A percentile compares a stretch with the other conserved stretches of the same genome.
Conservation (phyloP, 2,888 invertebrate species). For the Zootermopsis nevadensis region DNA sequence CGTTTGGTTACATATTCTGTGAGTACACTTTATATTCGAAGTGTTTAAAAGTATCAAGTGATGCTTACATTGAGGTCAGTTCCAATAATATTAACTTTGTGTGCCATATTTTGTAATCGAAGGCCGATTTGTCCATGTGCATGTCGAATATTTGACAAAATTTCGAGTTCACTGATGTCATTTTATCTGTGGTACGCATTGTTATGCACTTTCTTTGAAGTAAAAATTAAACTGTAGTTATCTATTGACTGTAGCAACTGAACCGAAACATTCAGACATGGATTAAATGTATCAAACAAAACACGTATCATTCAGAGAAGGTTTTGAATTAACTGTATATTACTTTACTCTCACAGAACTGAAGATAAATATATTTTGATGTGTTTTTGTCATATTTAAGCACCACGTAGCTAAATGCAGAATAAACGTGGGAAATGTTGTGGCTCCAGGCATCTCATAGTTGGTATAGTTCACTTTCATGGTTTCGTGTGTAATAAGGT, state of each 20-base stretch:
- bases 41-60: no score
- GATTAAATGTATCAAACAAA: not conserved
- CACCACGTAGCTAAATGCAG: no score
- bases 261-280: not conserved
- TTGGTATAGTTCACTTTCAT: no score
- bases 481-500: no score
- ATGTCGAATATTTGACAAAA: not conserved
- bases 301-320: not conserved
- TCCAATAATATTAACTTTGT: no score
- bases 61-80: no score
- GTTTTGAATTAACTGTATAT: not conserved
- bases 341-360: not conserved
- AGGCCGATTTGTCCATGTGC: no score
- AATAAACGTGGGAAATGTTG: no score
- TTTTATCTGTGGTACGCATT: not conserved
- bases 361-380: not conserved
- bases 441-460: no score
- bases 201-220: not conserved
- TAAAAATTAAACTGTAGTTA: not conserved
- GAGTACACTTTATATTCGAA: no score
- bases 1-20: no score
- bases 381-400: not conserved
- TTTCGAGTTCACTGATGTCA: not conserved
- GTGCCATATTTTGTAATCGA: no score
- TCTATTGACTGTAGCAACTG: not conserved